Evolutionary conservation across 2,113 vertebrate genomes (phyloP), one percentile per base, ranked within the genome.

Genomic region (Podarcis cretensis): DNA sequence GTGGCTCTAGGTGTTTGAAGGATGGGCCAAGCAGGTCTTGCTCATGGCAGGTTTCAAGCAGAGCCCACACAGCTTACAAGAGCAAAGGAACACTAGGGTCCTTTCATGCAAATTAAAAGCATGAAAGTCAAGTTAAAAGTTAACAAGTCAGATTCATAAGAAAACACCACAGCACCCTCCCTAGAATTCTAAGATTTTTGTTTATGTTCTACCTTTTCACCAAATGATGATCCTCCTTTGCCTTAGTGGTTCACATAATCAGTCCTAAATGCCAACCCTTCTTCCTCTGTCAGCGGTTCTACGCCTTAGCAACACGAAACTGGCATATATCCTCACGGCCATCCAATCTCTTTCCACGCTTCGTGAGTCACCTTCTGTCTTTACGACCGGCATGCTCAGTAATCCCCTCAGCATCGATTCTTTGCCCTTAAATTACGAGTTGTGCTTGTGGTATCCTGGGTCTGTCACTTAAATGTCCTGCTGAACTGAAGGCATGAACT

Each of bases 281-380:
- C 63, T 8, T 37, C 9, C 13, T n/a, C 65, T 40, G 9, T 30
- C 25, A 18, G 65, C 3, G 35, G 35, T 37, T 37, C 35, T 37
- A 37, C 35, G 68, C 27, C 75, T 69, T 79, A 85, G 85, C 43
- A 89, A 80, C 69, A 5, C 1, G 23, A 68, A 85, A 6, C n/a
- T 69, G 43, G 21, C 37, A 20, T 18, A 0, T 59, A 84, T 37
- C 27, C 43, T 21, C 40, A 37, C 25, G n/a, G 79, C 65, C 66
- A 14, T n/a, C 57, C 84, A 85, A 68, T 81, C 71, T 85, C 4
- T 66, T 66, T 5, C 18, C 48, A 0, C 78, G 21, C 13, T 84
- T 69, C 16, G 23, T 69, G 30, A 82, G 35, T 91, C 54, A 85
- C 23, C 84, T 43, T 69, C 87, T 73, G 89, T 73, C 75, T 89